Percentiles rank a stretch among this genome's conserved stretches.
Conservation (phyloP, 2,888 invertebrate species). For the Athripsodes cinereus region DNA sequence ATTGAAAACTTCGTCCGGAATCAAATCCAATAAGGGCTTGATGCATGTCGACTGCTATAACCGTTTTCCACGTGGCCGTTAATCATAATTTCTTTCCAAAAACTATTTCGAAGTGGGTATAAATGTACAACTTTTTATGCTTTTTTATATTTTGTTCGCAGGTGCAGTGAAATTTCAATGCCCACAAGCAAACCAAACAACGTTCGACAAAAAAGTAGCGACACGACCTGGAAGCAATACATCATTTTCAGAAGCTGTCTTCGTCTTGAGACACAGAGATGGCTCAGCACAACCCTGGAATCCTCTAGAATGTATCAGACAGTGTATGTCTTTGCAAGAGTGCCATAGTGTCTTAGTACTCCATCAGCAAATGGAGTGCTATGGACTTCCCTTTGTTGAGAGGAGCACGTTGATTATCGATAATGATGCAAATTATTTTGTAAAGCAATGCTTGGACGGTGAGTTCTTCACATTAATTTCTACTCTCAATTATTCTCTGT, state of each 20-base stretch:
- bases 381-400: conserved; percentile 37
- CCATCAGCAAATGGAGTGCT: conserved; percentile 46
- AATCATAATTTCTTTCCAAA: no score
- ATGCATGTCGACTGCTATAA: no score
- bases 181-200: conserved; percentile 12
- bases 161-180: conserved; percentile 19
- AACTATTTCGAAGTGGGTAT: no score
- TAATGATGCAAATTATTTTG: conserved; percentile 57
- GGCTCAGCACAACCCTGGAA: conserved; percentile 14
- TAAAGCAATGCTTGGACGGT: conserved; percentile 58
- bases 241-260: conserved; percentile 13
- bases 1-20: no score
- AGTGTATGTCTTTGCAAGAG: conserved; percentile 43
- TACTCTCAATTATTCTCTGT: no score
- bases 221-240: conserved; percentile 13
- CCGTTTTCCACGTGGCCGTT: no score
- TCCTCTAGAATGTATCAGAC: conserved; percentile 40
- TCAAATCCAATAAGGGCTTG: no score
- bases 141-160: conserved; percentile 8
- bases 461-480: no score
- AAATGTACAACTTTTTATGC: no score
- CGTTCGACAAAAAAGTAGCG: conserved; percentile 24
- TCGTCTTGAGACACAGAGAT: conserved; percentile 17
- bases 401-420: conserved; percentile 40
- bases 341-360: conserved; percentile 47